Conservation (phyloP, 92 coral and sea anemone species). For the Micromussa lordhowensis region DNA sequence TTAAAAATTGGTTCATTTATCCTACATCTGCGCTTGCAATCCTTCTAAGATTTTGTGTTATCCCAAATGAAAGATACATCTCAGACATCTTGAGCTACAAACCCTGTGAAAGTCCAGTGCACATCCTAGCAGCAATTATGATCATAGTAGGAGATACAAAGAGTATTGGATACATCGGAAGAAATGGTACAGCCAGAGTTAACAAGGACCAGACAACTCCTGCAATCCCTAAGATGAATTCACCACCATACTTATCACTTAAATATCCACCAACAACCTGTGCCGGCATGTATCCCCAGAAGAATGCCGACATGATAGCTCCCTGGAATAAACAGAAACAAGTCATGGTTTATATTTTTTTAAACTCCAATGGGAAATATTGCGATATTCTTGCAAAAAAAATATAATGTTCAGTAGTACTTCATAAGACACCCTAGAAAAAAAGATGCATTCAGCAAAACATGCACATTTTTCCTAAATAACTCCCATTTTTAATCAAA, state of each 20-base stretch:
- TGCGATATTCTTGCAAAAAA: too few species aligned
- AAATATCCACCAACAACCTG: slow-evolving; percentile 96
- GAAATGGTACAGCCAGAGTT: slow-evolving; percentile 84
- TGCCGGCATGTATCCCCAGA: slow-evolving; percentile 99
- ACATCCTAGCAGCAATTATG: slow-evolving; percentile 77
- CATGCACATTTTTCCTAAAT: too few species aligned
- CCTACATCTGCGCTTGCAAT: too few species aligned
- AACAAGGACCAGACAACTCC: slow-evolving; percentile 88
- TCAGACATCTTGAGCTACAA: not conserved
- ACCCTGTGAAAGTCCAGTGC: slow-evolving; percentile 95
- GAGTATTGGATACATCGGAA: slow-evolving; percentile 72
- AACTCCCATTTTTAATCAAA: too few species aligned
- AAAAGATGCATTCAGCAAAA: too few species aligned
- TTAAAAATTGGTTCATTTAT: too few species aligned
- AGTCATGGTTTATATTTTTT: not conserved
- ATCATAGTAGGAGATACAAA: slow-evolving; percentile 78
- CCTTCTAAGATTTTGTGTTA: too few species aligned
- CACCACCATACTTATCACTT: slow-evolving; percentile 96
- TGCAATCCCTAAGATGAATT: slow-evolving; percentile 85
- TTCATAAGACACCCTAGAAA: too few species aligned
- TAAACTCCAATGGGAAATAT: not conserved
- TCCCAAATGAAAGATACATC: not conserved
- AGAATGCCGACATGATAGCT: slow-evolving; percentile 91
- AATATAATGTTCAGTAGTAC: too few species aligned
- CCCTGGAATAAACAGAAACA: slow-evolving; percentile 64